Conservation (phyloP, 92 coral and sea anemone genomes). For the Porites lobata region DNA sequence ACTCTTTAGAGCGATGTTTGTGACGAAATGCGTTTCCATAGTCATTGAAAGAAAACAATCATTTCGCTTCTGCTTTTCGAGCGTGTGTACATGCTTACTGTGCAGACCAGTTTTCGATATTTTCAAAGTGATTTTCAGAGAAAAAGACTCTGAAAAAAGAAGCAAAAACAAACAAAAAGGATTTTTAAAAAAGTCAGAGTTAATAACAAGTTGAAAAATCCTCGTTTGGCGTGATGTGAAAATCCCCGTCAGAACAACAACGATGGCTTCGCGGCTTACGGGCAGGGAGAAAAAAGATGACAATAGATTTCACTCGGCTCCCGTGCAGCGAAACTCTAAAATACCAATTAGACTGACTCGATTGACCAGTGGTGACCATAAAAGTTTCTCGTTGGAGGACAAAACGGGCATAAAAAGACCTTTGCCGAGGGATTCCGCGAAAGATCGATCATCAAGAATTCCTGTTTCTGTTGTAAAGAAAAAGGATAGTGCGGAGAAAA, state of each 20-base stretch:
- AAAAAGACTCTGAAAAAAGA: too few species aligned
- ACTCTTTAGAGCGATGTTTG: neutral
- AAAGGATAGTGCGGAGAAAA: too few species aligned
- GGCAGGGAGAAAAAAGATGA: neutral
- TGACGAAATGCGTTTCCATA: neutral
- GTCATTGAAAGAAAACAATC: neutral
- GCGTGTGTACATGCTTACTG: neutral
- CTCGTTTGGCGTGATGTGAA: neutral
- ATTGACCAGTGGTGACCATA: neutral
- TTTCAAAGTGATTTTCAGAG: neutral
- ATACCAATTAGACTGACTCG: conserved; percentile 18
- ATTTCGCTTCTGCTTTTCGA: neutral
- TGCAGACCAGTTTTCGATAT: neutral
- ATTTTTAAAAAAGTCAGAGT: too few species aligned
- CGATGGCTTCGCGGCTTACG: conserved; percentile 16
- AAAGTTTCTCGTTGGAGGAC: conserved; percentile 5
- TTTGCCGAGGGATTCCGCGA: neutral
- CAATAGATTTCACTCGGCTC: neutral
- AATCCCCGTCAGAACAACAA: neutral
- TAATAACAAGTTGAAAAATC: neutral
- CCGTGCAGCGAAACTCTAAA: conserved; percentile 9
- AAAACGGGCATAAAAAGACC: neutral
- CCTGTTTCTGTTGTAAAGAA: neutral
- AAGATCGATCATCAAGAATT: neutral
- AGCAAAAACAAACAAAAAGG: neutral